Evolutionary conservation across 2,888 invertebrate species (phyloP).

Genomic region (Meghimatium bilineatum): DNA sequence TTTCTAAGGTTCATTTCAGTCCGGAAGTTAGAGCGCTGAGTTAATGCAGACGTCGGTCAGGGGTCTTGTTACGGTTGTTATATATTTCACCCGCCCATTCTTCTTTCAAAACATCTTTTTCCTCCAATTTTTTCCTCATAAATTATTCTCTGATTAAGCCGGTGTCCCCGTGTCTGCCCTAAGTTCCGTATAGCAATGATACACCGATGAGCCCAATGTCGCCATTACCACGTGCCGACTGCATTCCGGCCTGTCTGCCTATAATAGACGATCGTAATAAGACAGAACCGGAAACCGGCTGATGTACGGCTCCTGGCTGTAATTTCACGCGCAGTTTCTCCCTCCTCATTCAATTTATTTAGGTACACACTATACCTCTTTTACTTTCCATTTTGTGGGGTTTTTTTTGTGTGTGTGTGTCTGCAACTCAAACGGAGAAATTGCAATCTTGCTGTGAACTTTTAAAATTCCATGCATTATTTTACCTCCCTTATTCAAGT

Average conservation of each 20-base stretch:
- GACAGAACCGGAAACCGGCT: conserved; percentile 28
- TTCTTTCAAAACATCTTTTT: background rate
- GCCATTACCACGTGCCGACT: conserved; percentile 28
- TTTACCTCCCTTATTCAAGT: too few relatives aligned
- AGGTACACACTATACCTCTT: background rate
- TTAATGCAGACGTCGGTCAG: conserved; percentile 28
- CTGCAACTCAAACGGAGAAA: too few relatives aligned
- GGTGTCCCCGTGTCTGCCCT: conserved; percentile 22
- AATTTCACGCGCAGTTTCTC: background rate
- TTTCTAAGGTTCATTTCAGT: conserved; percentile 36
- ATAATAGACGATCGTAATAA: conserved; percentile 33
- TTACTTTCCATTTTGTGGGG: too few relatives aligned
- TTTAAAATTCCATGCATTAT: too few relatives aligned
- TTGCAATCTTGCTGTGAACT: too few relatives aligned
- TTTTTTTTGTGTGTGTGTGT: too few relatives aligned
- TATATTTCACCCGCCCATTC: background rate
- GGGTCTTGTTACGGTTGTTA: conserved; percentile 19
- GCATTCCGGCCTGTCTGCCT: conserved; percentile 32
- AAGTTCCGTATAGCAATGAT: background rate
- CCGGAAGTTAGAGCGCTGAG: conserved; percentile 38
- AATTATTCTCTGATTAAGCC: background rate
- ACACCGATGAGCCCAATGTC: background rate
- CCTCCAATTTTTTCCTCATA: background rate
- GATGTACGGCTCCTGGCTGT: conserved; percentile 21
- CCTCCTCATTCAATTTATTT: too few relatives aligned